phyloP scores from a whole-genome alignment of 2,888 invertebrate genomes.

The Euphydryas editha region DNA sequence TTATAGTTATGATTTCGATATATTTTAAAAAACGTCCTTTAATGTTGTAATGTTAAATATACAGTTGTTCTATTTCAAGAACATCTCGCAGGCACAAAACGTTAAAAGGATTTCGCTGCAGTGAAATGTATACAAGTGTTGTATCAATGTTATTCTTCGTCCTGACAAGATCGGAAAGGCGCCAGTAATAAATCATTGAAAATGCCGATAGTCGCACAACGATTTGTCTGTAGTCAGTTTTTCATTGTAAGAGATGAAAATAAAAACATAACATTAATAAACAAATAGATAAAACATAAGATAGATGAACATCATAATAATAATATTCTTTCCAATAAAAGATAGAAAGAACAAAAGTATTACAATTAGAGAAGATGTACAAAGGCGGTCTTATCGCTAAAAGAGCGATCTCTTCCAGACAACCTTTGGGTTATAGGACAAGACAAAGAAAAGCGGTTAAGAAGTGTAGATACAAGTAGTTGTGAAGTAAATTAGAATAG shows the following conservation, averaged over 20 bases:
- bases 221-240: conserved; percentile 48
- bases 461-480: too few relatives aligned
- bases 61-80: conserved; percentile 42
- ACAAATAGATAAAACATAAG: too few relatives aligned
- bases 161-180: conserved; percentile 72
- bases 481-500: too few relatives aligned
- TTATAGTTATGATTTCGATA: neutral
- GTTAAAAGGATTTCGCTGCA: conserved; percentile 72
- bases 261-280: neutral
- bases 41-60: conserved; percentile 21
- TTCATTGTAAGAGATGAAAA: conserved; percentile 20
- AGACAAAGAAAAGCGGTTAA: too few relatives aligned
- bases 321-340: too few relatives aligned
- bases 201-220: conserved; percentile 51
- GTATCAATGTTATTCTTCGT: conserved; percentile 80
- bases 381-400: too few relatives aligned
- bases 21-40: neutral
- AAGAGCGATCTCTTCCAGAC: too few relatives aligned
- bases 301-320: too few relatives aligned
- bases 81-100: conserved; percentile 49
- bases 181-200: conserved; percentile 74
- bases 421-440: too few relatives aligned
- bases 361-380: too few relatives aligned
- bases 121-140: conserved; percentile 75
- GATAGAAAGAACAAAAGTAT: too few relatives aligned